A percentile compares a stretch with the other conserved stretches of the same genome.
Evolutionary conservation across 2,113 vertebrate species (phyloP).

Genomic region (Callospermophilus lateralis): DNA sequence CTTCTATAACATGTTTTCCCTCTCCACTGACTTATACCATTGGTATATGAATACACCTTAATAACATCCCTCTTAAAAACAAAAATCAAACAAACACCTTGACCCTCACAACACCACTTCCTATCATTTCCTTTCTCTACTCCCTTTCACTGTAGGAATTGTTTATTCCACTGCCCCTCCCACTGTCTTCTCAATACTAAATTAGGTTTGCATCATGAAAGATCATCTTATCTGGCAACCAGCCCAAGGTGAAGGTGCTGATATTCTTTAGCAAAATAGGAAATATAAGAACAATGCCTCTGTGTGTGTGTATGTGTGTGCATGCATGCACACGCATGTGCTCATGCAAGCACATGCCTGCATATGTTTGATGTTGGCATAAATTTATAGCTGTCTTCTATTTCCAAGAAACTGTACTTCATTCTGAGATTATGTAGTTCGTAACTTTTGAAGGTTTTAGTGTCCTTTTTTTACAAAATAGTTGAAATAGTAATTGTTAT

Average conservation of each 20-base stretch:
- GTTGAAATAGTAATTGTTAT: neutral
- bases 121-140: neutral
- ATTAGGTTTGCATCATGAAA: neutral
- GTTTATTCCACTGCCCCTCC: neutral
- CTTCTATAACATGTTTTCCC: neutral
- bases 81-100: neutral
- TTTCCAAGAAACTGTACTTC: neutral
- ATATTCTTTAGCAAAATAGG: neutral
- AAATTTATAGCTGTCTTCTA: neutral
- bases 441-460: neutral
- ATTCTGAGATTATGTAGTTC: neutral
- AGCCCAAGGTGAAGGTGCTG: neutral
- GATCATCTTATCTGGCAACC: neutral
- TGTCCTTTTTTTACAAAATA: neutral
- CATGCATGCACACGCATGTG: fast-evolving
- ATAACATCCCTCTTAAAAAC: neutral
- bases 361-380: neutral
- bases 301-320: no score
- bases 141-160: neutral
- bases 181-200: neutral
- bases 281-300: neutral
- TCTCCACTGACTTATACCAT: neutral
- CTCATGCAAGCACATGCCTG: no score
- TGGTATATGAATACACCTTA: constrained; percentile 18
- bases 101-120: neutral